These are phyloP conservation scores for Spisula subtruncata DNA, from an alignment of 2,888 invertebrate species.

Conservation along the genomic window DNA sequence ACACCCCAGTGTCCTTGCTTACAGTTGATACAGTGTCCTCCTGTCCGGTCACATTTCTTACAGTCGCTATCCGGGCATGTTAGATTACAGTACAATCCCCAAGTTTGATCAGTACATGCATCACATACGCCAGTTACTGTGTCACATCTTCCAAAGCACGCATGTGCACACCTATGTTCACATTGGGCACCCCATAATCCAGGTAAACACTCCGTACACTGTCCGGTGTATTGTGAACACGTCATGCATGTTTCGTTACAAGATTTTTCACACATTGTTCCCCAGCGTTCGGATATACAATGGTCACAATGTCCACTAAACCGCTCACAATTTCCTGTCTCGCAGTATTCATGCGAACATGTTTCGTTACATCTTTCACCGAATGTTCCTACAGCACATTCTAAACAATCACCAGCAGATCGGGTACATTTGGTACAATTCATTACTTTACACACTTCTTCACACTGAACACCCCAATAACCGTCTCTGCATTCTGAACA, in stretches of 20 bases:
- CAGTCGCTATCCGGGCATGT: constrained; percentile 49
- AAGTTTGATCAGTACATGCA: constrained; percentile 33
- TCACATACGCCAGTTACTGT: constrained; percentile 38
- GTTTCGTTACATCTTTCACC: constrained; percentile 45
- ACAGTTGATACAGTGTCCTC: constrained; percentile 53
- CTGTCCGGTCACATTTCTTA: constrained; percentile 40
- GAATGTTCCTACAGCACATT: constrained; percentile 41
- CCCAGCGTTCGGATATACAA: constrained; percentile 51
- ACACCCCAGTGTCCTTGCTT: constrained; percentile 58
- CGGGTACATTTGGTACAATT: constrained; percentile 34
- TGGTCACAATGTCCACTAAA: constrained; percentile 43
- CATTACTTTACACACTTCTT: constrained; percentile 18
- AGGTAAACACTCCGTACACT: constrained; percentile 35
- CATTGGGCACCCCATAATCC: constrained; percentile 50
- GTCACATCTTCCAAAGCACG: constrained; percentile 46
- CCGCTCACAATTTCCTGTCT: constrained; percentile 36
- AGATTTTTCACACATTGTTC: constrained; percentile 29
- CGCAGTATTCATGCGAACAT: constrained; percentile 35
- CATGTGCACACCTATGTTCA: constrained; percentile 22
- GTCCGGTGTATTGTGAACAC: constrained; percentile 41
- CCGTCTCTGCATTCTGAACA: constrained; percentile 45
- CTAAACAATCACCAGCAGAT: constrained; percentile 40
- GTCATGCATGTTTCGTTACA: constrained; percentile 29
- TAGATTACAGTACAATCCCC: constrained; percentile 51
- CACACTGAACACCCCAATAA: constrained; percentile 52